phyloP scores from a whole-genome alignment of 2,797 vertebrate species.

The Fistularia tabacaria region DNA sequence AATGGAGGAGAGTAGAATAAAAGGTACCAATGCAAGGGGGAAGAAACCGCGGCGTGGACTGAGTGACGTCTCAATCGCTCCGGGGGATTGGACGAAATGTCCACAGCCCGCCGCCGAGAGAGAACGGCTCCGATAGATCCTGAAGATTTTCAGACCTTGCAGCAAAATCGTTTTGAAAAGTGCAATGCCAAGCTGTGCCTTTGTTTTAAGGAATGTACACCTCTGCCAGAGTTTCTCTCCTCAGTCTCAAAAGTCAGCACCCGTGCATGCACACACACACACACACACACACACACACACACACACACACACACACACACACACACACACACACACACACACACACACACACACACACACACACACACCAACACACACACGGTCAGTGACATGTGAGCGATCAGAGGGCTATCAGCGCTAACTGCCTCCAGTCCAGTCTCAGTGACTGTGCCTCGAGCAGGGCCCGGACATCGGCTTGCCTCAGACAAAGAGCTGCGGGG shows the following conservation, averaged over 20 bases:
- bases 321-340: slow-evolving; percentile 1
- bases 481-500: neutral
- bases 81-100: slow-evolving; percentile 23
- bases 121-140: neutral
- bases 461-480: too few species aligned
- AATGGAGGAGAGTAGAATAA: slow-evolving; percentile 19
- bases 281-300: too few species aligned
- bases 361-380: slow-evolving; percentile 24
- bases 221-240: slow-evolving; percentile 39
- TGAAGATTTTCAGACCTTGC: slow-evolving; percentile 48
- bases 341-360: too few species aligned
- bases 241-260: slow-evolving; percentile 25
- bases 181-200: slow-evolving; percentile 79
- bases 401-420: slow-evolving; percentile 39
- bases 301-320: slow-evolving; percentile 17
- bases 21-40: slow-evolving; percentile 23
- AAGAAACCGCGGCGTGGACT: slow-evolving; percentile 29
- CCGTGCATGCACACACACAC: too few species aligned
- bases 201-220: slow-evolving; percentile 68
- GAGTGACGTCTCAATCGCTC: slow-evolving; percentile 36
- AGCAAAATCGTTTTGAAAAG: slow-evolving; percentile 62
- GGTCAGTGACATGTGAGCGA: slow-evolving; percentile 14
- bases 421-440: too few species aligned
- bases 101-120: slow-evolving; percentile 28
- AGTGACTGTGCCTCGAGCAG: too few species aligned